These are phyloP conservation scores for Bradypus variegatus DNA, from an alignment of 2,797 vertebrate species.

Conservation along the genomic window DNA sequence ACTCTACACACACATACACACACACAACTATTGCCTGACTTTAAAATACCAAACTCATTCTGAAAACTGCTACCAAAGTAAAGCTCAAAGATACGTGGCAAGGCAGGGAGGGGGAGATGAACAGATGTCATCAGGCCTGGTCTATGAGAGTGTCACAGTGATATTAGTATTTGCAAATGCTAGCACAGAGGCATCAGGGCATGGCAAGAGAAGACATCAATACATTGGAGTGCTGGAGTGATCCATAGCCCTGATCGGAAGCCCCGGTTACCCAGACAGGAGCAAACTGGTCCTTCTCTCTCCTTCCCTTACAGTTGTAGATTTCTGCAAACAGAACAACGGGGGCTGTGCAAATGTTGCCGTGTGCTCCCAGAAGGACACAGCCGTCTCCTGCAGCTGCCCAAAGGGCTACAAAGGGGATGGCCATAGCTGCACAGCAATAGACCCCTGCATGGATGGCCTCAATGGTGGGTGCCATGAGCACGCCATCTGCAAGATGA, in stretches of 20 bases:
- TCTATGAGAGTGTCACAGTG: not conserved
- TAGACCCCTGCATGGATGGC: constrained; percentile 80
- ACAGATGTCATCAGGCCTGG: not conserved
- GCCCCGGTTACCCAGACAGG: not conserved
- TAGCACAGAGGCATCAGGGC: not conserved
- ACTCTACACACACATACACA: not conserved
- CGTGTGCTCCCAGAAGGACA: constrained; percentile 79
- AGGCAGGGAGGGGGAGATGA: not conserved
- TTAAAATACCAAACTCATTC: not conserved
- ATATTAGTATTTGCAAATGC: not conserved
- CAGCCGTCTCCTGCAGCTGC: constrained; percentile 84
- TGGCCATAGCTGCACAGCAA: constrained; percentile 79
- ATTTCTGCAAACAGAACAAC: constrained; percentile 85
- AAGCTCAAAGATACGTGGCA: not conserved
- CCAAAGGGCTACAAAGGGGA: constrained; percentile 83
- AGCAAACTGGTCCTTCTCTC: accelerated
- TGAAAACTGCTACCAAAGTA: not conserved
- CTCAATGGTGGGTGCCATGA: constrained; percentile 88
- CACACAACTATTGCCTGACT: not conserved
- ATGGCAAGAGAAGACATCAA: not conserved
- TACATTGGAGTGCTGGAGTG: not conserved
- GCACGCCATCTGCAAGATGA: constrained; percentile 87
- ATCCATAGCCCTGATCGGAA: not conserved
- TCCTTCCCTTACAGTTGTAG: constrained; percentile 71
- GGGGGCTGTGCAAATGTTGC: constrained; percentile 85